These are phyloP conservation scores for Yasuhikotakia modesta DNA, from an alignment of 2,797 vertebrate species.

Conservation along the genomic window DNA sequence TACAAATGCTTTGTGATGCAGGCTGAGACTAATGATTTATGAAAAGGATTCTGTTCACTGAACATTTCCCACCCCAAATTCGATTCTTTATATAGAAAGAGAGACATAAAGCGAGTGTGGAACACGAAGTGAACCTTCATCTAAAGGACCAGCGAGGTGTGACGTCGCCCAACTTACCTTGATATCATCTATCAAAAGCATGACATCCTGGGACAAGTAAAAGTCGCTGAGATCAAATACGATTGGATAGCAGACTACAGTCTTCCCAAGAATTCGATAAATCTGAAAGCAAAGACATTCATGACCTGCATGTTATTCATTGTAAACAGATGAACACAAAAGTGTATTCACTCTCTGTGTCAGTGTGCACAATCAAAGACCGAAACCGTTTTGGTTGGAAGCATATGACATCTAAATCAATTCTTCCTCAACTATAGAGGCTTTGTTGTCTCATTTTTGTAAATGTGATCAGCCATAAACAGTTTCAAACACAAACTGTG, in stretches of 20 bases:
- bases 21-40: constrained; percentile 18
- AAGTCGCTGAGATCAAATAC: constrained; percentile 99
- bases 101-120: neutral
- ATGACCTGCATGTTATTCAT: constrained; percentile 69
- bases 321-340: constrained; percentile 36
- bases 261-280: constrained; percentile 96
- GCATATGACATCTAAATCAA: neutral
- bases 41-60: constrained; percentile 5
- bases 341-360: neutral
- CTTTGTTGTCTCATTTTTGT: constrained; percentile 1
- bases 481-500: neutral
- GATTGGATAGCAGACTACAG: constrained; percentile 97
- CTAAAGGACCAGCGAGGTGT: constrained; percentile 15
- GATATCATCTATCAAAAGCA: constrained; percentile 98
- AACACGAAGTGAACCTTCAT: constrained; percentile 11
- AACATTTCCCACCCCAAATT: constrained; percentile 10
- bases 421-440: neutral
- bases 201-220: constrained; percentile 98
- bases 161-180: constrained; percentile 79
- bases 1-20: constrained; percentile 1
- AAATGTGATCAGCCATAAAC: constrained; percentile 8
- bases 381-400: neutral
- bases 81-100: constrained; percentile 42
- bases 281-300: constrained; percentile 76
- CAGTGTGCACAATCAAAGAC: neutral